Percentiles rank a stretch among this genome's conserved stretches.
phyloP scores from a whole-genome alignment of 2,888 invertebrate genomes.

The Hemithea aestivaria region DNA sequence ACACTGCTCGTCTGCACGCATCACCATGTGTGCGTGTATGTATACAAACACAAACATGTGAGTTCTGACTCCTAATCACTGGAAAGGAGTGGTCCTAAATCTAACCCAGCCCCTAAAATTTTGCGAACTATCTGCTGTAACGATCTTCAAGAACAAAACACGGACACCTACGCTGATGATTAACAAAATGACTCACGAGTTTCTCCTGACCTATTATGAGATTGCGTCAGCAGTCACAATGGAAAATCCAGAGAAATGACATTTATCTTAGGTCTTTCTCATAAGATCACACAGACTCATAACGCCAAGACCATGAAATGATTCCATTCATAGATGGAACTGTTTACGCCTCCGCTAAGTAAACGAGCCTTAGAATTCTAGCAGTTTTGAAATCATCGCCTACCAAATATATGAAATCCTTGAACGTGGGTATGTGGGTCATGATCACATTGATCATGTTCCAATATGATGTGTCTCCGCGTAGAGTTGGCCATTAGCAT shows the following conservation, averaged over 20 bases:
- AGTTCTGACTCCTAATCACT: constrained; percentile 23
- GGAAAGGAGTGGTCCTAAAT: constrained; percentile 71
- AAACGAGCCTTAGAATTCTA: constrained; percentile 61
- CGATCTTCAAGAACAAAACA: constrained; percentile 25
- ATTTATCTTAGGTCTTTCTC: constrained; percentile 14
- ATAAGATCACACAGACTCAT: constrained; percentile 10
- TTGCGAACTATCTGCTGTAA: constrained; percentile 31
- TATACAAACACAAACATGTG: constrained; percentile 29
- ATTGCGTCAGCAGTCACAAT: constrained; percentile 29
- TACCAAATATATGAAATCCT: constrained; percentile 78
- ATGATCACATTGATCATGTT: constrained; percentile 74
- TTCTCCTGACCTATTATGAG: constrained; percentile 33
- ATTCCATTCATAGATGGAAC: constrained; percentile 34
- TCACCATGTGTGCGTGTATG: neutral
- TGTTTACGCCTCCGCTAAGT: constrained; percentile 52
- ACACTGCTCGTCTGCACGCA: constrained; percentile 19
- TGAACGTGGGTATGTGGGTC: constrained; percentile 74
- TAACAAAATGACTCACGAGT: constrained; percentile 36
- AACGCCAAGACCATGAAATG: constrained; percentile 20
- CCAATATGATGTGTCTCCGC: constrained; percentile 67
- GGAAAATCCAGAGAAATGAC: constrained; percentile 40
- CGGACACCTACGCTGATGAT: constrained; percentile 28
- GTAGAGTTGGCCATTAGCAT: constrained; percentile 69
- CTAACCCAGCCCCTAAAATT: constrained; percentile 47
- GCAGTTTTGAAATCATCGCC: constrained; percentile 70